Percentiles rank a stretch among this genome's conserved stretches.
These are phyloP conservation scores for Pachyramphus minor DNA, from an alignment of 2,113 vertebrate genomes.

Conservation along the genomic window DNA sequence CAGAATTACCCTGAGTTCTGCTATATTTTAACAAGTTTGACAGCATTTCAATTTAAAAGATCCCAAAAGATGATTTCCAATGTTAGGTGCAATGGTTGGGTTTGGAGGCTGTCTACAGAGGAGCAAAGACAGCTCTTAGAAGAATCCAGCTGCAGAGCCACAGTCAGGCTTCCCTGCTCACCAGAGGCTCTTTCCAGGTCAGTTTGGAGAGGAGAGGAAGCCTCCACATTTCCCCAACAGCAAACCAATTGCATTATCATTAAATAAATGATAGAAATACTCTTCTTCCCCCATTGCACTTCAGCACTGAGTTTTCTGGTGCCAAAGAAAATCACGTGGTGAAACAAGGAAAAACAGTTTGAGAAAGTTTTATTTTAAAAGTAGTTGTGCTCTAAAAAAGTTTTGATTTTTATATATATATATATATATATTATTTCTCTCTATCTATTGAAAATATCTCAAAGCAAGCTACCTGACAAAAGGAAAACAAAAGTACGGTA, in stretches of 20 bases:
- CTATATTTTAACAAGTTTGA: background rate
- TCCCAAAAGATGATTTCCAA: background rate
- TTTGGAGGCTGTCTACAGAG: background rate
- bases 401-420: background rate
- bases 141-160: background rate
- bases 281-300: background rate
- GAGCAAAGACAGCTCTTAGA: background rate
- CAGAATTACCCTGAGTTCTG: background rate
- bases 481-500: constrained; percentile 65
- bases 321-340: background rate
- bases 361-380: constrained; percentile 42
- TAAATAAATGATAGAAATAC: background rate
- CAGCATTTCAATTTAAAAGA: background rate
- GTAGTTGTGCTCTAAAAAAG: constrained; percentile 8
- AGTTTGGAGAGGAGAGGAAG: background rate
- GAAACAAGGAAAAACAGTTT: background rate
- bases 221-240: accelerated
- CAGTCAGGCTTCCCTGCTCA: background rate
- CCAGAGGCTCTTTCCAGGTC: background rate
- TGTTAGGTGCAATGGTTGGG: background rate
- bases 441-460: constrained; percentile 58
- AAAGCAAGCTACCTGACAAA: constrained; percentile 66
- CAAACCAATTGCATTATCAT: background rate
- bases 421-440: constrained; percentile 21
- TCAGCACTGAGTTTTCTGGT: background rate